Base-by-base conservation (phyloP, 2,113 vertebrate genomes). In the Vombatus ursinus region DNA sequence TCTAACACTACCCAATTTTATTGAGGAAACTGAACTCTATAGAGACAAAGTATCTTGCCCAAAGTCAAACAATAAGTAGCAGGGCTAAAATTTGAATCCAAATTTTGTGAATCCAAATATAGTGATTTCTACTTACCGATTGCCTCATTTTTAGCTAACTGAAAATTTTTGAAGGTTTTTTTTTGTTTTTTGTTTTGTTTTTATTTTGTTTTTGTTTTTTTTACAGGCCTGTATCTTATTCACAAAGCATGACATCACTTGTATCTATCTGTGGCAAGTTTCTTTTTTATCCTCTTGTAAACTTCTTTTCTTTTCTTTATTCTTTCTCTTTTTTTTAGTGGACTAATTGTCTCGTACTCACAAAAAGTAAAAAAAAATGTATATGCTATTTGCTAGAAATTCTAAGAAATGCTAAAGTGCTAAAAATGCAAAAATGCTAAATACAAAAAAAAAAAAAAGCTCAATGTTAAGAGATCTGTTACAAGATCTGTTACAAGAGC, bases 151-250 rank as follows among this genome's bases (percentile, higher is more conserved):
- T 84, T 84, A 23, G n/a, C 68, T 23, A 8, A 8, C 44, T 84
- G 96, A 94, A 95, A 98, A 98, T 96, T 96, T 97, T 96, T 97
- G 16, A 95, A 97, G 96, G 97, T 96, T 97, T 96, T 96, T 95
- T 96, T 97, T 97, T 57, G 25, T 53, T 8, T 53, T 28, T 61
- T 31, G 4, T 31, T 95, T 96, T 49, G 48, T 49, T n/a, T 77
- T 22, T 22, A 8, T 53, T 9, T 57, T 57, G 25, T 53, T 8
- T 53, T 95, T 96, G 95, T 25, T 57, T 26, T 57, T 61, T 61
- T 95, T 96, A 96, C 96, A 97, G 95, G 96, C 96, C 68, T 89
- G 91, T 2, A 50, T 96, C 96, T 95, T 96, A 93, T 94, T 57
- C 90, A 52, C 95, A 95, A 94, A 97, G 96, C 92, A 96, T 97